Evolutionary conservation across 2,113 vertebrate species (phyloP).

Genomic region (Recurvirostra avosetta): DNA sequence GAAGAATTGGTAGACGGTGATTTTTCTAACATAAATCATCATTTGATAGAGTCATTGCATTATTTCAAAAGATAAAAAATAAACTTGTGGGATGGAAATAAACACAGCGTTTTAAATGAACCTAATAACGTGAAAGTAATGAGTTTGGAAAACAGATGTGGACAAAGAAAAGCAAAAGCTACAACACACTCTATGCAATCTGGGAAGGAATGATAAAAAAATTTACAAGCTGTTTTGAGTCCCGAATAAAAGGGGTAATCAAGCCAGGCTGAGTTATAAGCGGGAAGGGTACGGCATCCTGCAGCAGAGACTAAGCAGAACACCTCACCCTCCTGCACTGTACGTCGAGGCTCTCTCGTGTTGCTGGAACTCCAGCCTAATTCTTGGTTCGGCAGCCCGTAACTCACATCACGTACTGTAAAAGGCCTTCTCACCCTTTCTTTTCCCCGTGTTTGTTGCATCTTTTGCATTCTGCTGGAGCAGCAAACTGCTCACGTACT

Average conservation of each 20-base stretch:
- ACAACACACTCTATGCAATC: conserved; percentile 61
- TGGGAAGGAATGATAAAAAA: conserved; percentile 76
- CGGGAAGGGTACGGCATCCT: conserved; percentile 65
- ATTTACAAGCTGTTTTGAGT: conserved; percentile 81
- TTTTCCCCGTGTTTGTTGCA: conserved; percentile 10
- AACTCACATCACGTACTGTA: conserved; percentile 47
- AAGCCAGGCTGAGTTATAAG: conserved; percentile 71
- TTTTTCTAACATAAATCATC: background rate
- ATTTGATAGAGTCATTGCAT: background rate
- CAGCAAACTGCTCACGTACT: background rate
- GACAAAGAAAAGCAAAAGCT: conserved; percentile 54
- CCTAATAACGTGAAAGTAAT: conserved; percentile 75
- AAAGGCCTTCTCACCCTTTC: conserved; percentile 30
- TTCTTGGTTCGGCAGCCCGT: conserved; percentile 29
- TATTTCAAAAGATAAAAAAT: conserved; percentile 39
- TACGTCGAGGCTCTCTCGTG: background rate
- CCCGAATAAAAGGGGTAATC: conserved; percentile 76
- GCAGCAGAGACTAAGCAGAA: conserved; percentile 78
- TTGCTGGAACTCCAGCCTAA: conserved; percentile 24
- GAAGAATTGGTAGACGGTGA: background rate
- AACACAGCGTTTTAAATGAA: conserved; percentile 54
- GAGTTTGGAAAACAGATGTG: conserved; percentile 82
- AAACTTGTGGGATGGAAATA: conserved; percentile 55
- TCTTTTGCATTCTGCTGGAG: conserved; percentile 34
- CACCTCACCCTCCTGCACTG: conserved; percentile 44